Evolutionary conservation across 1,140 invertebrate genomes (phyloP).

Genomic region (Amyelois transitella): DNA sequence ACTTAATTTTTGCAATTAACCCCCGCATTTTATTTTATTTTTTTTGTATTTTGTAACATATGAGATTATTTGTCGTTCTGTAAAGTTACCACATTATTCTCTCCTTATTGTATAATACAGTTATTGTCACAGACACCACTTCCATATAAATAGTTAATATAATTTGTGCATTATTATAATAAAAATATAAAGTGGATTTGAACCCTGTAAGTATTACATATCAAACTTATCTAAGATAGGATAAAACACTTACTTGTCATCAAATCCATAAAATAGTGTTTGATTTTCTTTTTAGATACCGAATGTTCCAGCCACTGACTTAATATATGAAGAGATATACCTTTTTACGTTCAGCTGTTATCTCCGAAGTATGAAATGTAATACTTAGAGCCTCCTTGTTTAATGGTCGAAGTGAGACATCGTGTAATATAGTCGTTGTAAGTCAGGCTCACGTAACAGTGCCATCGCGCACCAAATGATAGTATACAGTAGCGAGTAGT

Average conservation of each 20-base stretch:
- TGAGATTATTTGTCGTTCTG: slow-evolving; percentile 8
- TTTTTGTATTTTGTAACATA: slow-evolving; percentile 1
- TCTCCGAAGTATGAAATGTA: too few species aligned
- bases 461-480: slow-evolving; percentile 43
- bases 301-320: too few species aligned
- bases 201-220: not conserved
- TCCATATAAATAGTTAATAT: not conserved
- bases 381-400: too few species aligned
- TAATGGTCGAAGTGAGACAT: not conserved
- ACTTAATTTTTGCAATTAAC: too few species aligned
- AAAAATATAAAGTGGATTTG: too few species aligned
- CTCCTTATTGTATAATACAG: not conserved
- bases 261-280: too few species aligned
- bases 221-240: too few species aligned
- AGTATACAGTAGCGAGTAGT: slow-evolving; percentile 24
- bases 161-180: not conserved
- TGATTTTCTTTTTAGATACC: too few species aligned
- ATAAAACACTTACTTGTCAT: too few species aligned
- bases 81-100: slow-evolving; percentile 12
- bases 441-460: slow-evolving; percentile 34
- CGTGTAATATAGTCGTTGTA: slow-evolving; percentile 24
- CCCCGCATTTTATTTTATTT: too few species aligned
- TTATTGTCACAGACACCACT: not conserved
- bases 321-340: too few species aligned
- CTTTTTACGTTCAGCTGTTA: too few species aligned